Evolutionary conservation across 2,797 vertebrate genomes (phyloP), one percentile per base, ranked within the genome.

Genomic region (Nyctalus aviator): DNA sequence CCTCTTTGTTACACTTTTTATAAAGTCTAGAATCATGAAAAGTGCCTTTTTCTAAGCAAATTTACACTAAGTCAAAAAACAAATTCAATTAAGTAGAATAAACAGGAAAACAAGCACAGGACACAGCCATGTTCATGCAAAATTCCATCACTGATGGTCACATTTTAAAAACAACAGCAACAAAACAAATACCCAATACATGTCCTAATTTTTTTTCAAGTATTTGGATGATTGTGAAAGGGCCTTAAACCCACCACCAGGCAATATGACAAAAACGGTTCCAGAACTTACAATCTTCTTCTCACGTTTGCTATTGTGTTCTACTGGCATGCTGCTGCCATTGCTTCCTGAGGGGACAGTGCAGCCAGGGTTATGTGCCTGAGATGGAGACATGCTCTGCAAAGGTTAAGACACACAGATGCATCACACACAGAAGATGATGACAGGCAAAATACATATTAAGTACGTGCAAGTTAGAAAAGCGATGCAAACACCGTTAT

Each of bases 301-400:
- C 98, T 98, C 98, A 97, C 96, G 98, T 98, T 98, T 97, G 98
- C 98, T 99, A 98, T 95, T 98, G 98, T 98, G 98, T 97, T 98
- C 98, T 98, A 98, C 96, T 96, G 98, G 97, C 97, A 98, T 97
- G 98, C 97, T 97, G 98, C 98, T 98, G 99, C 97, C 96, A 96
- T 96, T 98, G 93, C 97, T 97, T 98, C 98, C 98, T 86, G 98
- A 85, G 55, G 98, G 97, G 93, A 97, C 98, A 97, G 82, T 97
- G 84, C 97, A 98, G 98, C 97, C 98, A 98, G 97, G 95, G 50
- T 97, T 98, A 95, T 55, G 98, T 98, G 98, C 98, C 98, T 98
- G 98, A 98, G 98, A 96, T 97, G 99, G 98, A 98, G 98, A 98
- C 99, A 99, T 99, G 99, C 99, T 99, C 99, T 99, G 99, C 97